Evolutionary conservation across 1,140 invertebrate species (phyloP), one percentile per base, ranked within the genome.

Genomic region (Teleogryllus occipitalis): DNA sequence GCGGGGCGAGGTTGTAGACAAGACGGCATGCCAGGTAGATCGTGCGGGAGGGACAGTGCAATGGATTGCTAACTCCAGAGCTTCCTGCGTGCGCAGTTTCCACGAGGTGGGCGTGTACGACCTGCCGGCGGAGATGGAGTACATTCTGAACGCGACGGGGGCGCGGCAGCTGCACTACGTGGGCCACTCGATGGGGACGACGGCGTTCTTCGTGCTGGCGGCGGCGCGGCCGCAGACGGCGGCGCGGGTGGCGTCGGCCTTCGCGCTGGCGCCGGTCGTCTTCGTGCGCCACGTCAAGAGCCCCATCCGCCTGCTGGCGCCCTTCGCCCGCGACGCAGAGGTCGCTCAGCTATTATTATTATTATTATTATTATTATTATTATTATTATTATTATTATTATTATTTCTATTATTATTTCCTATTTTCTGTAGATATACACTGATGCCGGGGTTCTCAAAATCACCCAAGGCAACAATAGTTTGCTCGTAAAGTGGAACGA

Each of bases 121-220:
- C 82, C 82, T 90, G 14, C 87, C 90, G 48, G 87, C 91, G 7
- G 87, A 87, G 82, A 87, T 92, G 21, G 87, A 92, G 81, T 88
- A 88, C 79, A 86, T 89, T 7, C 74, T 91, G n/a, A 84, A 86
- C 0, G 77, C 80, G n/a, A 91, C 90, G 0, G 85, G 85, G 0
- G 83, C 85, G 78, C 81, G 83, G 18, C 83, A 87, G 78, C 79
- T 92, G 3, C 86, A 85, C 54, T 80, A 93, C 82, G 84, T 94
- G 7, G 91, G 92, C 2, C 91, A 93, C 84, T 91, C 90, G 8
- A 88, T 90, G 85, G 93, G 92, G 8, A 92, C 90, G 0, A 88
- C 88, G 1, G 86, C 87, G 80, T 88, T 89, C 80, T 89, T 87
- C 78, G 89, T 88, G 5, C 85, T 88, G 82, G 82, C 88, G 47